phyloP scores from a whole-genome alignment of 2,888 invertebrate species.

The Cistogaster globosa region DNA sequence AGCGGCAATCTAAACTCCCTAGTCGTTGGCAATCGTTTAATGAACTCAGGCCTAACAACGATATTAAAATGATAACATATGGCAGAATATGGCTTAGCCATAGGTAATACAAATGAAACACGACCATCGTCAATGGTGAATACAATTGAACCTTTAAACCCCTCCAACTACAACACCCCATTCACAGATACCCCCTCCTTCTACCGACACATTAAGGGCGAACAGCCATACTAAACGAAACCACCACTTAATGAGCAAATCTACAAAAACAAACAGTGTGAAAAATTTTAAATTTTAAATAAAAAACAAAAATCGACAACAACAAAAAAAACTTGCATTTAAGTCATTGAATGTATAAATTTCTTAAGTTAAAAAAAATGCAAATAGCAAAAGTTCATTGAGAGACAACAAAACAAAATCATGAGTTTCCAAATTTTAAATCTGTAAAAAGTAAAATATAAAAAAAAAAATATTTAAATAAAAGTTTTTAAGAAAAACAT shows the following conservation, averaged over 20 bases:
- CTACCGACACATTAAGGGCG: constrained; percentile 65
- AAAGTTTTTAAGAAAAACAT: neutral
- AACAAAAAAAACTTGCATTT: neutral
- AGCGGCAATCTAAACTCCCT: constrained; percentile 79
- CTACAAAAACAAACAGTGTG: constrained; percentile 35
- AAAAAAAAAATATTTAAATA: neutral
- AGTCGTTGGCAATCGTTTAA: constrained; percentile 80
- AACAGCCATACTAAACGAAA: constrained; percentile 71
- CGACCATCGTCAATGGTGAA: constrained; percentile 71
- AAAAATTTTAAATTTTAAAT: constrained; percentile 13
- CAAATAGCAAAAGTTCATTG: neutral
- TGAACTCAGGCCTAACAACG: constrained; percentile 79
- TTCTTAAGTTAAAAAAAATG: constrained; percentile 9
- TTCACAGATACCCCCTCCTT: constrained; percentile 62
- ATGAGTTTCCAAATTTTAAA: constrained; percentile 21
- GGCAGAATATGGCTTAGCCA: constrained; percentile 72
- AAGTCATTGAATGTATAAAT: constrained; percentile 20
- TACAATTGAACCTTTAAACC: constrained; percentile 72
- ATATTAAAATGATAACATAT: constrained; percentile 80
- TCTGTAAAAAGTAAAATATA: constrained; percentile 3
- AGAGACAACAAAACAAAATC: constrained; percentile 15
- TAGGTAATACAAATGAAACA: constrained; percentile 70
- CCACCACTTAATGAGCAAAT: constrained; percentile 65
- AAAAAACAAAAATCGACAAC: constrained; percentile 1
- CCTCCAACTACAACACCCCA: constrained; percentile 58